Evolutionary conservation across 2,888 invertebrate genomes (phyloP).

Genomic region (Orchesella flavescens): DNA sequence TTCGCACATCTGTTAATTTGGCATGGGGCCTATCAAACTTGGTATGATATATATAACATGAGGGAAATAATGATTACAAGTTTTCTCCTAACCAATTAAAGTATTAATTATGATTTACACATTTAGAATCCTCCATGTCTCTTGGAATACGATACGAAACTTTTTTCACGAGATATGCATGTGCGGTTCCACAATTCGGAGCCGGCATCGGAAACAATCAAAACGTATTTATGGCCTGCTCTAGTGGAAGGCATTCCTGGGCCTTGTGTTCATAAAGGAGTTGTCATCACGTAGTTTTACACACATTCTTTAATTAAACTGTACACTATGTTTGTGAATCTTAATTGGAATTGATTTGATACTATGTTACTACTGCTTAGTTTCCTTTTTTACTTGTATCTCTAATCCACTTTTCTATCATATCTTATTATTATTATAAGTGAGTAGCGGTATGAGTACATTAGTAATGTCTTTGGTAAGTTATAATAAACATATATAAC

Average conservation of each 20-base stretch:
- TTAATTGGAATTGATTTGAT: no score
- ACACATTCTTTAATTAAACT: no score
- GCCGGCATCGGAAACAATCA: conserved; percentile 83
- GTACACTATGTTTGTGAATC: no score
- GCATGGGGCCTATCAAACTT: conserved; percentile 91
- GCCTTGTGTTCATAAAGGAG: conserved; percentile 87
- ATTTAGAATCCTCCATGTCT: conserved; percentile 74
- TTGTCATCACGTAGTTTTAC: conserved; percentile 84
- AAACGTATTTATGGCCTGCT: conserved; percentile 90
- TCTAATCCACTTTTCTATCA: no score
- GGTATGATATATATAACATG: conserved; percentile 73
- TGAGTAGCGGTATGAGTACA: no score
- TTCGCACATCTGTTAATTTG: conserved; percentile 86
- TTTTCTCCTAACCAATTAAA: neutral
- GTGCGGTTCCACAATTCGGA: conserved; percentile 86
- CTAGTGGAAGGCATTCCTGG: conserved; percentile 79
- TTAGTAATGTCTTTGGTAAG: no score
- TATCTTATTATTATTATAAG: no score
- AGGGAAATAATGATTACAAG: no score
- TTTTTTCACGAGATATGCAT: conserved; percentile 84
- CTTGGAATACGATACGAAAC: conserved; percentile 77
- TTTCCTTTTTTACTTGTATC: no score
- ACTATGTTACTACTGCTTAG: no score
- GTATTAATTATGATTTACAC: no score
- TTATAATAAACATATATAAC: no score